These are phyloP conservation scores for Nothoprocta perdicaria DNA, from an alignment of 2,113 vertebrate species.

Conservation along the genomic window DNA sequence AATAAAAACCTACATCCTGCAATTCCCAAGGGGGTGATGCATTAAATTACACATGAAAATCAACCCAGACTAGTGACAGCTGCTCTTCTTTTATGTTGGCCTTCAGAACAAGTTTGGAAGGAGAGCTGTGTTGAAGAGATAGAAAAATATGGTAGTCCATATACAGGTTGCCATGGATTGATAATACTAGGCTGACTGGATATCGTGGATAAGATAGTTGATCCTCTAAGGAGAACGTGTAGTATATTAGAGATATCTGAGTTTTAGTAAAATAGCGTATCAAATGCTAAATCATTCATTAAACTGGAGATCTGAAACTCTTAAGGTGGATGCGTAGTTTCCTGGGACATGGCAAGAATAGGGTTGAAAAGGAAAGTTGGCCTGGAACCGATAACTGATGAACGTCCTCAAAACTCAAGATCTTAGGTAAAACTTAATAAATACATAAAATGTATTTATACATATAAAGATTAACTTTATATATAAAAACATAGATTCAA, in stretches of 20 bases:
- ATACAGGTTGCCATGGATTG: background rate
- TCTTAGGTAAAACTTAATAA: background rate
- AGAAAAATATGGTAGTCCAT: background rate
- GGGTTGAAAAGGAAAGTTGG: background rate
- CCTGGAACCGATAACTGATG: background rate
- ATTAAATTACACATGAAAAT: background rate
- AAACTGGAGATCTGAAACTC: background rate
- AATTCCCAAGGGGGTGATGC: background rate
- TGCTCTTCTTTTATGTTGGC: background rate
- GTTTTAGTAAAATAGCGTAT: background rate
- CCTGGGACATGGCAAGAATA: background rate
- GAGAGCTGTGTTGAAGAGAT: background rate
- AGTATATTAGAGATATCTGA: background rate
- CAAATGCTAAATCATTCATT: fast-evolving
- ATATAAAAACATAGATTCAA: background rate
- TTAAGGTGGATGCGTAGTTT: background rate
- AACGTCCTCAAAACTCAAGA: background rate
- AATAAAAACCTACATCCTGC: background rate
- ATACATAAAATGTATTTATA: background rate
- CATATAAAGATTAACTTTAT: background rate
- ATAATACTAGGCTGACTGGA: background rate
- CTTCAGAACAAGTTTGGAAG: background rate
- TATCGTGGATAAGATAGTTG: background rate
- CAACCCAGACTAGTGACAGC: background rate
- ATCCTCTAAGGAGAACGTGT: background rate